Evolutionary conservation across 2,113 vertebrate genomes (phyloP).

Genomic region (Seriola aureovittata): DNA sequence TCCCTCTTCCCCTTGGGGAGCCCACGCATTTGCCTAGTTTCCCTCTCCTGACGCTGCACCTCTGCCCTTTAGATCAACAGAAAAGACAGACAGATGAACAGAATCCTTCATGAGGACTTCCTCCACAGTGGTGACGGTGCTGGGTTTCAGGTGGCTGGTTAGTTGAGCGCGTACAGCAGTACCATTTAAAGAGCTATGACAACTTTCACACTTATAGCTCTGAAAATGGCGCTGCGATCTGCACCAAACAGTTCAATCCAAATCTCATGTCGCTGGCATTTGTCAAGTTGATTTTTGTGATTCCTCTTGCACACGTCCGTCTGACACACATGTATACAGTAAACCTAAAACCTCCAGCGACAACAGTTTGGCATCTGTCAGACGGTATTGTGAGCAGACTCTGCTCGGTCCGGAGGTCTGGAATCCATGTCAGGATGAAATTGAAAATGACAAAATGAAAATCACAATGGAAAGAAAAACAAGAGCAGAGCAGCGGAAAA

Average conservation of each 20-base stretch:
- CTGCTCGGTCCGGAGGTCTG: conserved; percentile 4
- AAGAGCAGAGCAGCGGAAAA: conserved; percentile 24
- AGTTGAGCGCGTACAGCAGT: conserved; percentile 89
- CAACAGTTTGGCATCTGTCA: neutral
- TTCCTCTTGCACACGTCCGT: neutral
- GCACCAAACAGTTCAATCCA: conserved; percentile 75
- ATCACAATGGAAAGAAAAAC: conserved; percentile 36
- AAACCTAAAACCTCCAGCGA: neutral
- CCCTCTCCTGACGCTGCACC: no score
- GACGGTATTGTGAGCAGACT: neutral
- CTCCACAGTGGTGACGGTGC: neutral
- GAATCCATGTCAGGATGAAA: neutral
- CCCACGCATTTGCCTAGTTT: no score
- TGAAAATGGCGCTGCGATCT: conserved; percentile 94
- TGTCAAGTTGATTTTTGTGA: neutral
- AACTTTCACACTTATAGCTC: conserved; percentile 90
- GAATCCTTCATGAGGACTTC: neutral
- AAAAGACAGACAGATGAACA: no score
- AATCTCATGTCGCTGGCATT: neutral
- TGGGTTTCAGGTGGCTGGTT: conserved; percentile 67
- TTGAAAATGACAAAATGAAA: neutral
- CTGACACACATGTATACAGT: neutral
- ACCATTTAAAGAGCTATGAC: conserved; percentile 98
- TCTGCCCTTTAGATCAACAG: no score
- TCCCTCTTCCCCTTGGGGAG: no score